Evolutionary conservation across 2,888 invertebrate genomes (phyloP).

Genomic region (Lasioglossum villosulum): DNA sequence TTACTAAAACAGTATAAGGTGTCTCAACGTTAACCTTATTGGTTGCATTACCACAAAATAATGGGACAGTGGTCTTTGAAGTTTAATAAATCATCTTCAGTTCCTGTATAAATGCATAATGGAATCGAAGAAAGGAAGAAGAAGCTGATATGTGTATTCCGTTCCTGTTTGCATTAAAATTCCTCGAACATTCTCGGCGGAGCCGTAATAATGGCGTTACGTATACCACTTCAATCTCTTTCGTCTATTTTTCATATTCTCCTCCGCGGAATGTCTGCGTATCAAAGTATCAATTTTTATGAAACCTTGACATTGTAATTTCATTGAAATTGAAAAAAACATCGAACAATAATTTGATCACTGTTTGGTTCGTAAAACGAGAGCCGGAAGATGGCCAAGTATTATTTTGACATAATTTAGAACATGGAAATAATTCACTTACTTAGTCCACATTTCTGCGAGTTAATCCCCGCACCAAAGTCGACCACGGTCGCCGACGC

Average conservation of each 20-base stretch:
- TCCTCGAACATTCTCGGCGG: background rate
- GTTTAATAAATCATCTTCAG: background rate
- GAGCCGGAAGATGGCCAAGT: no score
- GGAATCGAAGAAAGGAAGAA: no score
- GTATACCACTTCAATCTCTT: background rate
- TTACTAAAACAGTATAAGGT: no score
- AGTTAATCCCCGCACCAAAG: background rate
- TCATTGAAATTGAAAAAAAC: no score
- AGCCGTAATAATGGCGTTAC: background rate
- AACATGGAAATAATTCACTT: background rate
- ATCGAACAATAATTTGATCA: no score
- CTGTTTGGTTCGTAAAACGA: no score
- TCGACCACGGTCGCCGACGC: background rate
- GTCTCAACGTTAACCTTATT: no score
- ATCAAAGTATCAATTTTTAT: background rate
- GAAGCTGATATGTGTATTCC: no score
- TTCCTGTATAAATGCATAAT: background rate
- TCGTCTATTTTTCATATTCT: background rate
- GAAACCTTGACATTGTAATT: background rate
- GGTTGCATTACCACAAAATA: background rate
- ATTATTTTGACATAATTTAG: no score
- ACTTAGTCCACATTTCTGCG: conserved; percentile 13
- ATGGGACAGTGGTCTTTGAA: background rate
- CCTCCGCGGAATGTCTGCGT: background rate
- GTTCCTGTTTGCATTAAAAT: background rate